Evolutionary conservation across 2,888 invertebrate species (phyloP), one percentile per base, ranked within the genome.

Genomic region (Syrphus vitripennis): DNA sequence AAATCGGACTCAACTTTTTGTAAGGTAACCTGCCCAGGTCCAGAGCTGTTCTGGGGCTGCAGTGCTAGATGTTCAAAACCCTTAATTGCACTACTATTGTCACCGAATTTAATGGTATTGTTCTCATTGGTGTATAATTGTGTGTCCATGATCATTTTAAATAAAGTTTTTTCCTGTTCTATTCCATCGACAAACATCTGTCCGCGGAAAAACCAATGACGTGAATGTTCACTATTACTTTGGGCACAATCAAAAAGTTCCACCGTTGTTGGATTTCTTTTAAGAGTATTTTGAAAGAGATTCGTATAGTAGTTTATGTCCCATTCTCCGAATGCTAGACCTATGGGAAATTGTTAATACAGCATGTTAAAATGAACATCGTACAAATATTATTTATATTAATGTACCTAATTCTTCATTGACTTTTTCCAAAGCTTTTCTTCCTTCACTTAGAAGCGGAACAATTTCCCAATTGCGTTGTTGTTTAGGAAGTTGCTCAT

Each of bases 141-240:
- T 0, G 99, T 99, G 53, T 96, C 95, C 90, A 97, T 96, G 61
- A 99, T 97, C 96, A 98, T 97, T 90, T 97, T 96, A 89, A 99
- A 97, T 12, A 99, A 93, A 0, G 98, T 97, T 90, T 96, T 94
- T n/a, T 95, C 93, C 90, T 96, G 95, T 88, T 95, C 92, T 88
- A 95, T 91, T 0, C 97, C 97, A 93, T 99, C 97, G 61, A 98
- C 94, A 63, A 97, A 92, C 93, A 98, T 95, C 90, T 95, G 95
- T 0, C 98, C 98, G 93, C 97, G 97, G 93, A 99, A 99, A 93
- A 99, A 99, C 99, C 99, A 99, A 94, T 99, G 99, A 5, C 99
- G 94, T 83, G 98, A 98, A 92, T 99, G 99, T 92, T 99, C 99
- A 92, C 98, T 98, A 92, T 99, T 99, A 34, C 98, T 98, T 92